A percentile compares a stretch with the other conserved stretches of the same genome.
Evolutionary conservation across 2,888 invertebrate genomes (phyloP).

Genomic region (Digitonthophagus gazella): DNA sequence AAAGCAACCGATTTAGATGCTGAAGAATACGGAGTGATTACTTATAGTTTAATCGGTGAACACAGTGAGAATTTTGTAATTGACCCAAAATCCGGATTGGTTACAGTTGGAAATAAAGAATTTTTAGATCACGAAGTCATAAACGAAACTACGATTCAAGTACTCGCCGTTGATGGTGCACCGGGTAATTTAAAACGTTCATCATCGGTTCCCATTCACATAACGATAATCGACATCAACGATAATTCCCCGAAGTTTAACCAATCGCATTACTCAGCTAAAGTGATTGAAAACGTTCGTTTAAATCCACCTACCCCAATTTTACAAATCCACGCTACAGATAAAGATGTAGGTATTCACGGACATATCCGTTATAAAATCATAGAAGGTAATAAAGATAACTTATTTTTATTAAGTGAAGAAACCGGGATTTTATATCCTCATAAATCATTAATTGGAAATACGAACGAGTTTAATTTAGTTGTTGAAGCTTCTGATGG

Average conservation of each 20-base stretch:
- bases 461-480: conserved; percentile 56
- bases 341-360: conserved; percentile 75
- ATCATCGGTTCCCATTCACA: conserved; percentile 74
- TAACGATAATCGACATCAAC: conserved; percentile 81
- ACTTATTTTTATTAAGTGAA: conserved; percentile 72
- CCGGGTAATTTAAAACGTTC: conserved; percentile 66
- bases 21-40: conserved; percentile 73
- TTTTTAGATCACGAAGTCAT: conserved; percentile 76
- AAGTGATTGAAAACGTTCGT: conserved; percentile 80
- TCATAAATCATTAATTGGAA: conserved; percentile 66
- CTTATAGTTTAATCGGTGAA: conserved; percentile 75
- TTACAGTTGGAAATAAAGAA: conserved; percentile 70
- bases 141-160: conserved; percentile 70
- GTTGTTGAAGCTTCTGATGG: conserved; percentile 70
- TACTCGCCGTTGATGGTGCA: conserved; percentile 79
- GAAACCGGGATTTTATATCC: conserved; percentile 81
- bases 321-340: conserved; percentile 77
- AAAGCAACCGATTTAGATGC: conserved; percentile 77
- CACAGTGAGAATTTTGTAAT: conserved; percentile 72
- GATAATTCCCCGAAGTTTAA: conserved; percentile 84
- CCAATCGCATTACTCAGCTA: conserved; percentile 72
- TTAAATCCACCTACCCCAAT: conserved; percentile 79
- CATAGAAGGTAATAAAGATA: conserved; percentile 64
- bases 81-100: conserved; percentile 68
- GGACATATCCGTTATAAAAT: conserved; percentile 77